Base-by-base conservation (phyloP, 2,888 invertebrate species). In the Timema podura region DNA sequence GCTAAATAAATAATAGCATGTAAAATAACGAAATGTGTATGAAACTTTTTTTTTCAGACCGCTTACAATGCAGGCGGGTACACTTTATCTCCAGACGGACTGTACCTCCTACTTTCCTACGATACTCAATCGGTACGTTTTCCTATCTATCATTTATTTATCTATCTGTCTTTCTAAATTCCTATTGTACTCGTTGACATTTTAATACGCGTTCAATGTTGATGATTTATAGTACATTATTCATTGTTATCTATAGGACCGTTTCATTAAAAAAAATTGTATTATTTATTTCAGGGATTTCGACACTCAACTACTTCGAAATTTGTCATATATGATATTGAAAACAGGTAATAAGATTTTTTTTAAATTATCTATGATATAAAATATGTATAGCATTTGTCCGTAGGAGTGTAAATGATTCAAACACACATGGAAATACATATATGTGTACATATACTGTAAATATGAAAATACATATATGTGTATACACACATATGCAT, bases 251-350 rank as follows among this genome's bases (percentile, higher is more conserved):
- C n/a, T n/a, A n/a, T n/a, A n/a, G n/a, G n/a, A n/a, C n/a, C n/a
- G n/a, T n/a, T n/a, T n/a, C n/a, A n/a, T n/a, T n/a, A n/a, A n/a
- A n/a, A n/a, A n/a, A n/a, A n/a, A n/a, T n/a, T n/a, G n/a, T n/a
- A 7, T 79, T 73, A 76, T 76, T 68, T 74, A 77, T 73, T 81
- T 73, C 81, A 89, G 89, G 82, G 87, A 44, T 91, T 88, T 77
- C 83, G 91, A 54, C 87, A 91, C 78, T 91, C 91, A 2, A 83
- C 82, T 13, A 82, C 85, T 15, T 87, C 88, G 1, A 85, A 86
- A 76, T 91, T 87, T 78, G 85, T 85, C 49, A 81, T 90, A 0
- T 88, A 86, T 76, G 84, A 88, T 76, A 83, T 71, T 16, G 59
- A 48, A 13, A 68, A 67, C 59, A 72, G 70, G 74, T 74, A 65